Evolutionary conservation across 2,797 vertebrate genomes (phyloP).

Genomic region (Acomys russatus): DNA sequence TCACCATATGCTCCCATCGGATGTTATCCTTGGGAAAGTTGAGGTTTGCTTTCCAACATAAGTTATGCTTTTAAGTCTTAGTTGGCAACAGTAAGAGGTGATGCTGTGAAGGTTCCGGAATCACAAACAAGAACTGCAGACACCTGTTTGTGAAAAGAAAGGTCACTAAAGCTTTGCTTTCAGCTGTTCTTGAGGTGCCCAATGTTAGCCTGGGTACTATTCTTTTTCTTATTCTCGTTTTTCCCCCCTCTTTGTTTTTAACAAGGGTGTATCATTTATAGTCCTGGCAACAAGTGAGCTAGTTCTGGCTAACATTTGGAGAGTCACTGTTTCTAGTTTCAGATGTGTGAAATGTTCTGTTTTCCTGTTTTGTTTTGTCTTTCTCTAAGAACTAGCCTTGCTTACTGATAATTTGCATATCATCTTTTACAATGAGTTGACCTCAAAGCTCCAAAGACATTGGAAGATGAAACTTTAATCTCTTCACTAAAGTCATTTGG

Average conservation of each 20-base stretch:
- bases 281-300: neutral
- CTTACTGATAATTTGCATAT: neutral
- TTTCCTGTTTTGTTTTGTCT: neutral
- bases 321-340: neutral
- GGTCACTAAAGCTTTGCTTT: neutral
- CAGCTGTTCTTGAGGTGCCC: neutral
- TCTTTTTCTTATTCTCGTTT: neutral
- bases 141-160: conserved; percentile 1
- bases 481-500: neutral
- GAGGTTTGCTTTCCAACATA: neutral
- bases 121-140: conserved; percentile 1
- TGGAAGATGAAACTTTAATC: neutral
- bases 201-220: neutral
- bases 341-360: neutral
- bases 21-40: conserved; percentile 20
- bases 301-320: neutral
- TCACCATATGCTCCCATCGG: neutral
- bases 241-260: neutral
- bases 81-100: neutral
- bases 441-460: neutral
- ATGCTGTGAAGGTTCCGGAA: neutral
- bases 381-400: neutral
- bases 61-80: conserved; percentile 1
- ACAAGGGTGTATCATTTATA: neutral
- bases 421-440: neutral